Evolutionary conservation across 1,140 invertebrate species (phyloP).

Genomic region (Saccostrea cuccullata): DNA sequence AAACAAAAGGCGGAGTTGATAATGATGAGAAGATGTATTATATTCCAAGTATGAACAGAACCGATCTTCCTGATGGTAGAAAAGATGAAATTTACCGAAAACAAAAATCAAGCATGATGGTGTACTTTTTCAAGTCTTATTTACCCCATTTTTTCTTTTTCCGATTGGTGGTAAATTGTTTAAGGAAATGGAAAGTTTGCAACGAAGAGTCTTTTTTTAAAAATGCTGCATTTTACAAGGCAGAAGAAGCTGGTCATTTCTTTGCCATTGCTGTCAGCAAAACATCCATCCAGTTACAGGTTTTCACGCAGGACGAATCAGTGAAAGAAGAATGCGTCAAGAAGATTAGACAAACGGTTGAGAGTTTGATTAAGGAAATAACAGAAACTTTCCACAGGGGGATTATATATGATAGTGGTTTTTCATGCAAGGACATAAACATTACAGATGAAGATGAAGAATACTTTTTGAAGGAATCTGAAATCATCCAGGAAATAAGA

Average conservation of each 20-base stretch:
- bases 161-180: neutral
- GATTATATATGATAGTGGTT: no score
- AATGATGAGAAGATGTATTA: neutral
- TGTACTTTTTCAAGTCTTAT: neutral
- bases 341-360: no score
- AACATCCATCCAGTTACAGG: neutral
- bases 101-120: neutral
- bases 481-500: no score
- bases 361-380: no score
- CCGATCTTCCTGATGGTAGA: neutral
- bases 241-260: neutral
- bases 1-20: neutral
- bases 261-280: neutral
- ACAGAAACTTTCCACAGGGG: no score
- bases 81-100: no score
- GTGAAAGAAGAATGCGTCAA: no score
- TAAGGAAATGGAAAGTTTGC: neutral
- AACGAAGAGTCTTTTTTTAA: neutral
- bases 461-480: no score
- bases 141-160: neutral
- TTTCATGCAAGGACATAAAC: no score
- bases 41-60: neutral
- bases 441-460: no score
- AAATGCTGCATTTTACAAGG: neutral
- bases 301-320: neutral